Conservation (phyloP, 92 coral and sea anemone species). For the Siderastrea radians region DNA sequence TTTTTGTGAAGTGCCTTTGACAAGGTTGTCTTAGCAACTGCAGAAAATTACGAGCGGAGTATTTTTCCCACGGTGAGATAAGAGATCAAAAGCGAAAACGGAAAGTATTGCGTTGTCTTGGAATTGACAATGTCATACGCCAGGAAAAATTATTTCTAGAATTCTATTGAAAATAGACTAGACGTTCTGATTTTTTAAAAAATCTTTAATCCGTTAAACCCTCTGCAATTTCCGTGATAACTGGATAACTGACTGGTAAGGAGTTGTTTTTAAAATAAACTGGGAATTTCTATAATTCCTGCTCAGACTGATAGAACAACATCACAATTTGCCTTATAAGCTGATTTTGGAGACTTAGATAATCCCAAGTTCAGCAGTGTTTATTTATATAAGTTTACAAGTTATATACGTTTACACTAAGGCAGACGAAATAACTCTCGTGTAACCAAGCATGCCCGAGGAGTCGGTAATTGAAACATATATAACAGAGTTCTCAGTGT, state of each 20-base stretch:
- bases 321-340: not conserved
- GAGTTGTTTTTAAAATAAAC: conserved; percentile 16
- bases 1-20: conserved; percentile 30
- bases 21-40: conserved; percentile 39
- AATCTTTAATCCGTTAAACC: not conserved
- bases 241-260: not conserved
- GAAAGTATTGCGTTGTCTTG: conserved; percentile 6
- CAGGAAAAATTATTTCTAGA: conserved; percentile 1
- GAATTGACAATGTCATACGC: not conserved
- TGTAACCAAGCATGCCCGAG: not conserved
- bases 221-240: not conserved
- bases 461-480: not conserved
- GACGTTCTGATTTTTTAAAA: not conserved
- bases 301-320: conserved; percentile 19
- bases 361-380: not conserved
- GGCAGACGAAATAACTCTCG: not conserved
- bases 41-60: not conserved
- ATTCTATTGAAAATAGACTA: not conserved
- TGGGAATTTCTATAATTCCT: not conserved
- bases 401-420: not conserved
- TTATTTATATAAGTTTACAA: not conserved
- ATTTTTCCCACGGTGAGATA: conserved; percentile 63
- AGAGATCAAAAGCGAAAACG: conserved; percentile 10
- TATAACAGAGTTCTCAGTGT: not conserved
- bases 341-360: conserved; percentile 4